Conservation (phyloP, 92 coral and sea anemone genomes). For the Epizoanthus rinbou region DNA sequence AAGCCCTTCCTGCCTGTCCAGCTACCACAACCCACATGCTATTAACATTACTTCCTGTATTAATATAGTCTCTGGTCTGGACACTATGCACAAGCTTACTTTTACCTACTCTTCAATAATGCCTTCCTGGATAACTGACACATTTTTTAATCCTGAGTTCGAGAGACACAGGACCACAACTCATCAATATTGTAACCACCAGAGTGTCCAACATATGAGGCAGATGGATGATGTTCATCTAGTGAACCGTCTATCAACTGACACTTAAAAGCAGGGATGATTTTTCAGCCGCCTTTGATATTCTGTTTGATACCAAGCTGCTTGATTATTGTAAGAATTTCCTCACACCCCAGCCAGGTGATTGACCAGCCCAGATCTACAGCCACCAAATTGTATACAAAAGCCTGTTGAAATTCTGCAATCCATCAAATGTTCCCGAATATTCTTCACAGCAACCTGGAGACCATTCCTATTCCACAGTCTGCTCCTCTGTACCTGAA, state of each 20-base stretch:
- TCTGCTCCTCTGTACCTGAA: too few relatives aligned
- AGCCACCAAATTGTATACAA: slow-evolving; percentile 43
- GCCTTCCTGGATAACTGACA: slow-evolving; percentile 51
- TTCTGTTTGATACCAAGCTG: slow-evolving; percentile 44
- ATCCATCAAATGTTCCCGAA: too few relatives aligned
- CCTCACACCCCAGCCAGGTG: slow-evolving; percentile 60
- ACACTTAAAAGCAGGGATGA: slow-evolving; percentile 60
- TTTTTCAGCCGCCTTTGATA: slow-evolving; percentile 61
- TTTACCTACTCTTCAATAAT: slow-evolving; percentile 51
- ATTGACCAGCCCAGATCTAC: slow-evolving; percentile 63
- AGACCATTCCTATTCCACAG: too few relatives aligned
- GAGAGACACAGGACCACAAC: slow-evolving; percentile 43
- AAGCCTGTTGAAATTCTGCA: too few relatives aligned
- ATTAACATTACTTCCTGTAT: slow-evolving; percentile 19
- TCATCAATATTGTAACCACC: slow-evolving; percentile 39
- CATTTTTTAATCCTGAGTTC: slow-evolving; percentile 51
- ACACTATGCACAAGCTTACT: slow-evolving; percentile 52
- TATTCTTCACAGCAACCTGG: too few relatives aligned
- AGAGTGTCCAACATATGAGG: slow-evolving; percentile 27
- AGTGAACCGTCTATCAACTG: slow-evolving; percentile 52
- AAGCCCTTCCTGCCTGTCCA: slow-evolving; percentile 44
- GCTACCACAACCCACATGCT: slow-evolving; percentile 6
- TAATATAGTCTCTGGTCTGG: slow-evolving; percentile 42
- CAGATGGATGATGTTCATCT: slow-evolving; percentile 45
- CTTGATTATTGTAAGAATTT: slow-evolving; percentile 48